Base-by-base conservation (phyloP, 2,113 vertebrate species). In the Nerophis ophidion region DNA sequence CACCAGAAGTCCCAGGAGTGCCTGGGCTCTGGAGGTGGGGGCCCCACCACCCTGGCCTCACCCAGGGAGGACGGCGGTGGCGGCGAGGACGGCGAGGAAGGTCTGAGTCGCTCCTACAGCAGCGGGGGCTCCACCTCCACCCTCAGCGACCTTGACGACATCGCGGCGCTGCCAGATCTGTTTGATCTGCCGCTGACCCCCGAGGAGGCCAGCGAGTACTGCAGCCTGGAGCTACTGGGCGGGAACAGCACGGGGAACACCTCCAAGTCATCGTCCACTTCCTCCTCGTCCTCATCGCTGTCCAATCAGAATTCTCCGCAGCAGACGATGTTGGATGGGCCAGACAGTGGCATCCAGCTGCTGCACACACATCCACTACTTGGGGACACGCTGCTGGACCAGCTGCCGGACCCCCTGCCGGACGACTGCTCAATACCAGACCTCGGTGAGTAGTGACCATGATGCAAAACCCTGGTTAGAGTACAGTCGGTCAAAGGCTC, bases 181-280 rank as follows among this genome's bases (percentile, higher is more conserved):
- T 94, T 96, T 0, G 93, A 95, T 84, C 90, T 96, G 59, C 94
- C 94, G 0, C 89, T 95, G 63, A 95, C 93, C 38, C 93, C 93
- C 0, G 92, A 94, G 0, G 92, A 91, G 72, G 81, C 88, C 79
- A 84, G 88, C 77, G 85, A 90, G 71, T 94, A 93, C 85, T 94
- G 93, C 85, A 90, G 89, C 80, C 83, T 93, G 44, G 93, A 94
- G 66, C 83, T 93, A 65, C 82, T 93, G 1, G 81, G 89, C 38
- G 79, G 82, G 34, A 65, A 68, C 55, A 90, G 87, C 72, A 66
- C 81, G 0, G 83, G 82, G 16, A 88, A 86, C 75, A 87, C 87
- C 72, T 84, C 88, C 71, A 80, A 79, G 70, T 87, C 82, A 2
- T 93, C 93, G 0, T 91, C 92, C 0, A 82, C 90, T 5, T 92